A percentile compares a stretch with the other conserved stretches of the same genome.
Evolutionary conservation across 2,888 invertebrate genomes (phyloP).

Genomic region (Mythimna vitellina): DNA sequence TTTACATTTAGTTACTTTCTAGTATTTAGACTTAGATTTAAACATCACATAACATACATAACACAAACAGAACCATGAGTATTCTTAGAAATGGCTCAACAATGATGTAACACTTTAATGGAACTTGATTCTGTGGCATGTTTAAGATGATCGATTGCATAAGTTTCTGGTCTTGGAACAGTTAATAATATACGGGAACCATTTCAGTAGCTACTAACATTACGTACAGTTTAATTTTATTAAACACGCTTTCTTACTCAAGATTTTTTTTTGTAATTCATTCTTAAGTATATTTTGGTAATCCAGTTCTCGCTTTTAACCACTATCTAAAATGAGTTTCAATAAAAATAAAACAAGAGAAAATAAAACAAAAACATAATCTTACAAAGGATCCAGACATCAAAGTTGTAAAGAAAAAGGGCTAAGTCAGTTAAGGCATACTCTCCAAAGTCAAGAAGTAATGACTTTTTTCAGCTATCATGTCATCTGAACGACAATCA

Average conservation of each 20-base stretch:
- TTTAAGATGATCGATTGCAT: not conserved
- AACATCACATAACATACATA: not conserved
- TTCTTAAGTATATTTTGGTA: not conserved
- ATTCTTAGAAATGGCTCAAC: not conserved
- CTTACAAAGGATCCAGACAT: constrained; percentile 20
- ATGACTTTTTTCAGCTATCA: constrained; percentile 49
- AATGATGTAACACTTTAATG: not conserved
- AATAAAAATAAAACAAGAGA: constrained; percentile 13
- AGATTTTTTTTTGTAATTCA: not conserved
- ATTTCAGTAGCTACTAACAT: not conserved
- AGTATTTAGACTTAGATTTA: not conserved
- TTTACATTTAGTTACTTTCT: not conserved
- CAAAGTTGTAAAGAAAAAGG: constrained; percentile 27
- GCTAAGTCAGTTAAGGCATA: constrained; percentile 29
- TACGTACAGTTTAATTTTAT: not conserved
- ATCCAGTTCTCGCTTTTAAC: not conserved
- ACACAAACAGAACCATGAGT: not conserved
- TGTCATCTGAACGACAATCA: constrained; percentile 26
- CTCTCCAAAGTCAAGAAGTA: constrained; percentile 44
- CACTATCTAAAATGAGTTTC: constrained; percentile 11
- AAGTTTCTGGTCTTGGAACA: not conserved
- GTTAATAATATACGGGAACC: not conserved
- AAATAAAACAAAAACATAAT: constrained; percentile 5
- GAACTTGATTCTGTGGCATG: not conserved
- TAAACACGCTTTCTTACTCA: not conserved